Conservation (phyloP, 2,113 vertebrate genomes). For the Amazona guildingii region DNA sequence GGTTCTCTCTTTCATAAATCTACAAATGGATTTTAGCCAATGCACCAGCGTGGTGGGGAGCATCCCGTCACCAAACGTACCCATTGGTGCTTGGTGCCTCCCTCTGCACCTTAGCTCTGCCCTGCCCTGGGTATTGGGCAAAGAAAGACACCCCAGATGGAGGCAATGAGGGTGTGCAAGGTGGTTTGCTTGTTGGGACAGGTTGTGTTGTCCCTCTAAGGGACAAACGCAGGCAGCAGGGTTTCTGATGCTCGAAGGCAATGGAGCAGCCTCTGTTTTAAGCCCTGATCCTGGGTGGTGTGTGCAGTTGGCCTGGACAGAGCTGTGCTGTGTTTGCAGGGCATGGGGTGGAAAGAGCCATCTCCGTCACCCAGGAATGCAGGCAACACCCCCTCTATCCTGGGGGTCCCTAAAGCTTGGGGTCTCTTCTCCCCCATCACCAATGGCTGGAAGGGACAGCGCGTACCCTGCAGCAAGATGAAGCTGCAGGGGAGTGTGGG, state of each 20-base stretch:
- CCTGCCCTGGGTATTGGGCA: neutral
- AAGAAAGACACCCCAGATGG: no score
- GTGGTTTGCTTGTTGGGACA: neutral
- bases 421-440: neutral
- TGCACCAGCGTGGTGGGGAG: accelerated
- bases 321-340: neutral
- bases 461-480: accelerated
- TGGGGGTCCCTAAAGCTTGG: accelerated
- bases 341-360: neutral
- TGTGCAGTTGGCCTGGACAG: neutral
- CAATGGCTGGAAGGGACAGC: accelerated
- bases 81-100: neutral
- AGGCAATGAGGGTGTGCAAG: neutral
- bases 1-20: neutral
- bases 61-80: accelerated
- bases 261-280: neutral
- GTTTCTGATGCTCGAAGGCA: neutral
- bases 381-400: neutral
- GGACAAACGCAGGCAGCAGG: neutral
- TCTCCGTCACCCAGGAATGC: neutral
- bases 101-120: neutral
- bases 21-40: accelerated
- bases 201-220: neutral
- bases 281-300: neutral
- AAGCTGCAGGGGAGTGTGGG: accelerated